Base-by-base conservation (phyloP, 2,797 vertebrate species). In the Enteromius argenteus region DNA sequence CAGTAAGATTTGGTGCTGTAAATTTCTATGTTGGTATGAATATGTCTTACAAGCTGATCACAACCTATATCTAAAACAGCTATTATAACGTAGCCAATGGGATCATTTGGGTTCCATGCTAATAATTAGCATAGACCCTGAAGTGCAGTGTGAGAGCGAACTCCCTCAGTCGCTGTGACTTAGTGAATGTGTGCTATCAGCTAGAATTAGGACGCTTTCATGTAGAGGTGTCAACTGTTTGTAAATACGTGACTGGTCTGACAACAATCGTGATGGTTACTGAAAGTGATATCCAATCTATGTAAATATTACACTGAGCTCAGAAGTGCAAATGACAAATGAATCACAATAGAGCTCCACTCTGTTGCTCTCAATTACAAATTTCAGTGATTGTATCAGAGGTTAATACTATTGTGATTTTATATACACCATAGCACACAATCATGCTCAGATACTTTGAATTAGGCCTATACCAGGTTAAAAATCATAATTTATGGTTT, bases 111-210 rank as follows among this genome's bases (percentile, higher is more conserved):
- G 1, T 5, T 69, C n/a, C 9, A 89, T 56, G 64, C 3, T 85
- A 85, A 84, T 89, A 91, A 92, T 91, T 90, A 91, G 82, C 66
- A 86, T 30, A 88, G 69, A 85, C 87, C 86, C 77, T 86, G 75
- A 74, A 87, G 85, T 86, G 88, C 89, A 88, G 90, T 85, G 87
- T 86, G 84, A 89, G 87, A 90, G 79, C 19, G 81, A 81, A 88
- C 85, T 85, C 39, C 77, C 66, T 86, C 78, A 56, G 67, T 71
- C 46, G 27, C 81, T 35, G 60, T 83, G 85, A 88, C 81, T 89
- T 67, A n/a, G 87, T 56, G 85, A 90, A 85, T 30, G 81, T 81
- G 42, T 79, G 80, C 62, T 69, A 80, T 75, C 83, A 74, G 35
- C 27, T 82, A 39, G 37, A 80, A 79, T 79, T 79, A 79, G 60